Percentiles rank a stretch among this genome's conserved stretches.
phyloP scores from a whole-genome alignment of 2,888 invertebrate genomes.

The Leptinotarsa juncta region DNA sequence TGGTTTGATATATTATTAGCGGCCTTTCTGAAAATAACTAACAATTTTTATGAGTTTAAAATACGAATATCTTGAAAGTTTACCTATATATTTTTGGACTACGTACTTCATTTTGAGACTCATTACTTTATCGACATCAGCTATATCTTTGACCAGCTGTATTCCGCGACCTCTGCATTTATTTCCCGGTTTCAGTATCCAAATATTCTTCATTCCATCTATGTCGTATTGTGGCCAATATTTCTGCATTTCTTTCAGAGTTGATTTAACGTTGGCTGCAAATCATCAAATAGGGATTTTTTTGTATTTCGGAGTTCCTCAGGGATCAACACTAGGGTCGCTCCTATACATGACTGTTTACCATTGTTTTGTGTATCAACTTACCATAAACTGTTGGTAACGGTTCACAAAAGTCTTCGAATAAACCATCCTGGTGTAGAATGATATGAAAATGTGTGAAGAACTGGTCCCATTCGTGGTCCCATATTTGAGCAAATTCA shows the following conservation, averaged over 20 bases:
- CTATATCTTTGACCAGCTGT: conserved; percentile 84
- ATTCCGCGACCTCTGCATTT: conserved; percentile 94
- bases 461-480: conserved; percentile 92
- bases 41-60: conserved; percentile 44
- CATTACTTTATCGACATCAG: conserved; percentile 82
- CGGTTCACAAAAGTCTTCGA: conserved; percentile 49
- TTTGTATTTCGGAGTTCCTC: too few species aligned
- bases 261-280: conserved; percentile 69
- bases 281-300: too few species aligned
- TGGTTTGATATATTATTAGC: conserved; percentile 87
- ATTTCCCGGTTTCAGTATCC: conserved; percentile 96
- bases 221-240: conserved; percentile 86
- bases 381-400: conserved; percentile 41
- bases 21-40: conserved; percentile 80
- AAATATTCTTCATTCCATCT: conserved; percentile 89
- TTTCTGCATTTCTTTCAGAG: conserved; percentile 75
- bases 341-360: too few species aligned
- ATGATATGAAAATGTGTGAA: conserved; percentile 76
- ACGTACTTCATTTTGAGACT: conserved; percentile 84
- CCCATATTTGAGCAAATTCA: conserved; percentile 72
- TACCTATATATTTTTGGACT: conserved; percentile 96
- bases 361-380: neutral
- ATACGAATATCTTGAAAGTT: conserved; percentile 47
- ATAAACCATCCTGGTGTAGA: conserved; percentile 72
- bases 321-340: too few species aligned